A percentile compares a stretch with the other conserved stretches of the same genome.
Evolutionary conservation across 2,888 invertebrate species (phyloP).

Genomic region (Polydrusus tereticollis): DNA sequence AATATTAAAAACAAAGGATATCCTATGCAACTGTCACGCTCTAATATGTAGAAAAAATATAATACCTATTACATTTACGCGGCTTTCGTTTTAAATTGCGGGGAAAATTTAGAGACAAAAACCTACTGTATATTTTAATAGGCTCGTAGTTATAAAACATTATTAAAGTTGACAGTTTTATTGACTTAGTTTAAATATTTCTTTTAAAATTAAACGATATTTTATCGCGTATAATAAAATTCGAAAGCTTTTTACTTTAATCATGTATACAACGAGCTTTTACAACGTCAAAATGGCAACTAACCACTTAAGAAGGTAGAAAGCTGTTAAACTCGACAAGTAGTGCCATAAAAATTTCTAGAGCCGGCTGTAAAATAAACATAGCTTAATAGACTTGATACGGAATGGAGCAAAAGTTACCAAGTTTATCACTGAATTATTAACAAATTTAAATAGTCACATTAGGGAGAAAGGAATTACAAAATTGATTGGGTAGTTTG

Average conservation of each 20-base stretch:
- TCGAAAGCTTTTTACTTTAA: slow-evolving; percentile 4
- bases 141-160: background rate
- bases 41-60: slow-evolving; percentile 11
- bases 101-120: background rate
- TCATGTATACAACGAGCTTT: slow-evolving; percentile 17
- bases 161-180: background rate
- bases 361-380: background rate
- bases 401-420: background rate
- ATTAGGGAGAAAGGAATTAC: too few species aligned
- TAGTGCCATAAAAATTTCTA: slow-evolving; percentile 2
- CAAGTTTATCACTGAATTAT: too few species aligned
- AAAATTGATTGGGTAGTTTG: too few species aligned
- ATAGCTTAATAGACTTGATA: background rate
- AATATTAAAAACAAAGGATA: slow-evolving; percentile 24
- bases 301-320: slow-evolving; percentile 17
- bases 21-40: slow-evolving; percentile 23
- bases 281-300: slow-evolving; percentile 2
- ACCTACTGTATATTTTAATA: too few species aligned
- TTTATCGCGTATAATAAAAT: slow-evolving; percentile 7
- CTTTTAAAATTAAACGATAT: background rate
- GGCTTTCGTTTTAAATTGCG: slow-evolving; percentile 1
- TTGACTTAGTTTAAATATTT: background rate
- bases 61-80: background rate
- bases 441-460: too few species aligned
- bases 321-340: background rate